Conservation (phyloP, 2,888 invertebrate species). For the Amphipoea oculea region DNA sequence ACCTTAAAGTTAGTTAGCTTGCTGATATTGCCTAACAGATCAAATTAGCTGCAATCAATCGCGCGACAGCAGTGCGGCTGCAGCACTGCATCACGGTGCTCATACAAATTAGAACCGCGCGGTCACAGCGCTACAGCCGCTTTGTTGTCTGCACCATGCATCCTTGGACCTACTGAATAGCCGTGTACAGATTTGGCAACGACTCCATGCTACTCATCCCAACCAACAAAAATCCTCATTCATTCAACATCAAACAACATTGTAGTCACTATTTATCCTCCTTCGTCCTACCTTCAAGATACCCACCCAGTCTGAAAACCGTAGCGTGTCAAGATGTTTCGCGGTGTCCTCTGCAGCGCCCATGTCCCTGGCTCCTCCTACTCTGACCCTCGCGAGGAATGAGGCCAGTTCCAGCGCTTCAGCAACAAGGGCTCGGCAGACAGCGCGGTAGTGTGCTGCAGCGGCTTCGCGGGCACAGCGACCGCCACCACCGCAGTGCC, state of each 20-base stretch:
- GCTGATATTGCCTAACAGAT: background rate
- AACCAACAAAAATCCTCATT: background rate
- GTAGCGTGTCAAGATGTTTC: conserved; percentile 94
- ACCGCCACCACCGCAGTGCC: conserved; percentile 87
- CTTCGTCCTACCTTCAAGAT: conserved; percentile 50
- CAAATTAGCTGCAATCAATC: background rate
- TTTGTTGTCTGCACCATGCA: background rate
- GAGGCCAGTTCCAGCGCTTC: conserved; percentile 97
- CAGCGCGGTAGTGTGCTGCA: conserved; percentile 96
- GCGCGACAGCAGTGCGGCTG: background rate
- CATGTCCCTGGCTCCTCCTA: conserved; percentile 92
- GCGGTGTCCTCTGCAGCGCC: conserved; percentile 92
- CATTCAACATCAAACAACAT: conserved; percentile 21
- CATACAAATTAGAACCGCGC: background rate
- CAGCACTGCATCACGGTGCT: background rate
- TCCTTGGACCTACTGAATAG: background rate
- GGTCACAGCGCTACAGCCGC: background rate
- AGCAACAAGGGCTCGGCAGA: conserved; percentile 97
- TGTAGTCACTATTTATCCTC: conserved; percentile 4
- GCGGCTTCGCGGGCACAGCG: conserved; percentile 90
- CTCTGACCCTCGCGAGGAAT: conserved; percentile 96
- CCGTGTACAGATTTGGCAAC: background rate
- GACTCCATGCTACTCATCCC: background rate
- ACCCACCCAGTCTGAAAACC: conserved; percentile 97
- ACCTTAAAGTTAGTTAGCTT: background rate